Conservation (phyloP, 2,888 invertebrate genomes). For the Sarcophaga variegata region DNA sequence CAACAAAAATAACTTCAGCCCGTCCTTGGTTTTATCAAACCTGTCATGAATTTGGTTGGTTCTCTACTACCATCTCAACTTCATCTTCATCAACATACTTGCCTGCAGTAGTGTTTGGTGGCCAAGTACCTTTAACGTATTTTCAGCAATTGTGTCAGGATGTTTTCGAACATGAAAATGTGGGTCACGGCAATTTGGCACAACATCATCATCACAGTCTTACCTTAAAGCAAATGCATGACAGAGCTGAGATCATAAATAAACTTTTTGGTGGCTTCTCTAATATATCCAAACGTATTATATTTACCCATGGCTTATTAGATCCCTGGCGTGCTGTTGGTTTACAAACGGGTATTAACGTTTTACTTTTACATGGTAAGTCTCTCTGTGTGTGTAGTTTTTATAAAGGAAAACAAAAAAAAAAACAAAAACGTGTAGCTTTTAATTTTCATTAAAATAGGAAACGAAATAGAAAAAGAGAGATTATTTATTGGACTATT, state of each 20-base stretch:
- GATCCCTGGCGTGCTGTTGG: conserved; percentile 84
- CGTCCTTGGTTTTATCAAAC: conserved; percentile 90
- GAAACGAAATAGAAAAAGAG: no score
- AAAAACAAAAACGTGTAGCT: neutral
- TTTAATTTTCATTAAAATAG: conserved; percentile 40
- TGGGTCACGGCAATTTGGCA: conserved; percentile 63
- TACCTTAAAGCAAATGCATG: conserved; percentile 48
- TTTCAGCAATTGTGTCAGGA: conserved; percentile 76
- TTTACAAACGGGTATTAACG: conserved; percentile 76
- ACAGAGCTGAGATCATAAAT: conserved; percentile 79
- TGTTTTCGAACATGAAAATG: conserved; percentile 71
- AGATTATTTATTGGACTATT: neutral
- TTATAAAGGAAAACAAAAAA: no score
- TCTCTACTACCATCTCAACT: conserved; percentile 85
- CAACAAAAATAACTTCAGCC: conserved; percentile 73
- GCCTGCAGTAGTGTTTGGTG: conserved; percentile 70
- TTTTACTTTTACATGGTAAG: conserved; percentile 70
- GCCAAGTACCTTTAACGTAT: conserved; percentile 75
- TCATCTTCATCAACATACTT: neutral
- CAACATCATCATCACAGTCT: conserved; percentile 41
- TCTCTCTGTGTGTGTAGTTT: conserved; percentile 71
- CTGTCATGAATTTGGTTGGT: conserved; percentile 93
- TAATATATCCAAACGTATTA: conserved; percentile 79
- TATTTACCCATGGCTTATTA: conserved; percentile 83
- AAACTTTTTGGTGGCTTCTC: conserved; percentile 81